A percentile compares a stretch with the other conserved stretches of the same genome.
Evolutionary conservation across 2,113 vertebrate genomes (phyloP).

Genomic region (Tachuris rubrigastra): DNA sequence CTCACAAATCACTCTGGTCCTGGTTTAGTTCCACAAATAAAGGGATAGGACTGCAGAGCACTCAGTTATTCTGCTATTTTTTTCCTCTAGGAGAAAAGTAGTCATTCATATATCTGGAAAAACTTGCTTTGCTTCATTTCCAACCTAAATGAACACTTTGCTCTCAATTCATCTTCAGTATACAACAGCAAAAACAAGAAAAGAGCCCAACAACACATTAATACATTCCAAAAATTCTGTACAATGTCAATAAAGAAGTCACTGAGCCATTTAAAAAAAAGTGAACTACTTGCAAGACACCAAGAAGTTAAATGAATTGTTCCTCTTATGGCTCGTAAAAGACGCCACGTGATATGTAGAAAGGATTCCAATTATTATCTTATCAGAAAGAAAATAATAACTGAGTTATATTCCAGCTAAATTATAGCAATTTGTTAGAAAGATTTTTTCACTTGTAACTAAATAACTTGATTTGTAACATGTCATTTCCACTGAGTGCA

Average conservation of each 20-base stretch:
- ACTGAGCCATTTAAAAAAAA: not conserved
- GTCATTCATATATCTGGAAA: not conserved
- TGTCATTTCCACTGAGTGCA: not conserved
- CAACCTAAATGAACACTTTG: not conserved
- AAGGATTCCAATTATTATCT: not conserved
- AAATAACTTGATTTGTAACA: not conserved
- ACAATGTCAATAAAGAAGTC: not conserved
- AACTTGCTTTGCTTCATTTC: slow-evolving; percentile 13
- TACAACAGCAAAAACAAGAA: not conserved
- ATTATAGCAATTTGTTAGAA: not conserved
- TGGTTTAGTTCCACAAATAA: not conserved
- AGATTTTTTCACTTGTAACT: not conserved
- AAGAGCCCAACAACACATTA: not conserved
- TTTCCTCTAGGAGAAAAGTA: not conserved
- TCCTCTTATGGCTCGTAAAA: not conserved
- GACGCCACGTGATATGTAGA: not conserved
- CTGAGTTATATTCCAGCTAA: not conserved
- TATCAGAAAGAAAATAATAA: not conserved
- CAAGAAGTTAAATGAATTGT: not conserved
- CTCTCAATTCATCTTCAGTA: not conserved
- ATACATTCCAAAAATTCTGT: slow-evolving; percentile 15
- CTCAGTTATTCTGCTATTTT: not conserved
- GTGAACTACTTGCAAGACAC: not conserved
- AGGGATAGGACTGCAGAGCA: not conserved
- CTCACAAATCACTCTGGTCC: not conserved